phyloP scores from a whole-genome alignment of 1,140 invertebrate species.

The Cherax destructor region DNA sequence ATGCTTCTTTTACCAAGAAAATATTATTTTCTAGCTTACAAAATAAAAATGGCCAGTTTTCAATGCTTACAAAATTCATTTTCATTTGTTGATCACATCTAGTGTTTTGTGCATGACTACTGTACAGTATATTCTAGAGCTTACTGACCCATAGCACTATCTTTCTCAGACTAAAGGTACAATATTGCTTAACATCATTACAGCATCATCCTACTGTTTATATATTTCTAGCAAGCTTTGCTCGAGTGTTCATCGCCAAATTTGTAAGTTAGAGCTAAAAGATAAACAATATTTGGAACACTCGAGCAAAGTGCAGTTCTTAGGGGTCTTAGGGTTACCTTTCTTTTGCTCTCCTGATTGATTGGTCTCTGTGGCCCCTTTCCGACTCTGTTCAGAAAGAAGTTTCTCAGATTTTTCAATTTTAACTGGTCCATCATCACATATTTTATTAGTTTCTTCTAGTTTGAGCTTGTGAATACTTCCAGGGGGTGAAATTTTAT shows the following conservation, averaged over 20 bases:
- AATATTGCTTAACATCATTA: slow-evolving; percentile 59
- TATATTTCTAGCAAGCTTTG: slow-evolving; percentile 44
- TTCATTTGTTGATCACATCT: slow-evolving; percentile 24
- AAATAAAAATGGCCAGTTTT: slow-evolving; percentile 42
- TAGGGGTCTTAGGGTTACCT: slow-evolving; percentile 54
- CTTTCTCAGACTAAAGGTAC: slow-evolving; percentile 59
- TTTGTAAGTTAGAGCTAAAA: background rate
- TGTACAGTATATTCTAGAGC: slow-evolving; percentile 17
- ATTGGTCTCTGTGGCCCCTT: slow-evolving; percentile 53
- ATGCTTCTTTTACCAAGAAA: background rate
- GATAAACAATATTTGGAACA: slow-evolving; percentile 23
- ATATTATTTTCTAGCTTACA: slow-evolving; percentile 1
- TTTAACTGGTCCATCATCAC: slow-evolving; percentile 45
- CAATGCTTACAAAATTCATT: slow-evolving; percentile 19
- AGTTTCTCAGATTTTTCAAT: slow-evolving; percentile 56
- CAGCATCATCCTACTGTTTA: slow-evolving; percentile 10
- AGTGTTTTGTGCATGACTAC: slow-evolving; percentile 37
- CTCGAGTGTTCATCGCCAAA: slow-evolving; percentile 48
- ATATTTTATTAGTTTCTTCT: slow-evolving; percentile 33
- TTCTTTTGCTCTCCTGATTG: slow-evolving; percentile 66
- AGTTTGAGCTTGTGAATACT: slow-evolving; percentile 48
- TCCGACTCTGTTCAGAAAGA: slow-evolving; percentile 38
- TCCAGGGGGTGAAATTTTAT: slow-evolving; percentile 43
- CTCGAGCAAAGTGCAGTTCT: slow-evolving; percentile 55
- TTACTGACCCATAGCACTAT: slow-evolving; percentile 49